Evolutionary conservation across 1,140 invertebrate genomes (phyloP), one percentile per base, ranked within the genome.

Genomic region (Caenorhabditis remanei): DNA sequence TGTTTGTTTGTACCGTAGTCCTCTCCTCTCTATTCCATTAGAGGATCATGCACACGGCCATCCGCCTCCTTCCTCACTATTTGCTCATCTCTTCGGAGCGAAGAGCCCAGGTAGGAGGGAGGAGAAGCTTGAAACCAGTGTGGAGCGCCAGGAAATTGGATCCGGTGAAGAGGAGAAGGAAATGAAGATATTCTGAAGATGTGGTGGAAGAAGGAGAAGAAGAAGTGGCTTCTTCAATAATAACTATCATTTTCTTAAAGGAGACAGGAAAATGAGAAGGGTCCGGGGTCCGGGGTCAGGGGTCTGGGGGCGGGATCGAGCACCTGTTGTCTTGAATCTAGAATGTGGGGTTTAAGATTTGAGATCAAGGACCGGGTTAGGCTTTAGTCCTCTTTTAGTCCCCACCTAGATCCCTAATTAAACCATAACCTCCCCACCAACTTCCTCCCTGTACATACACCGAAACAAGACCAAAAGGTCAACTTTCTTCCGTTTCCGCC

Each of bases 151-250:
- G 71, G 71, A 79, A 79, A 79, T 79, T 79, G 71, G 46, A 79
- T 79, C 71, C 71, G 11, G 9, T 11, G 48, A 24, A 58, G 24
- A 56, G 55, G n/a, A 13, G 53, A 21, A 41, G 83, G 58, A 84
- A 84, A 84, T 58, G 83, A 63, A 84, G 83, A 63, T 84, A 84
- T 84, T 84, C 83, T 84, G 58, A 48, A 84, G 79, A 46, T 19
- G 79, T 32, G 19, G 79, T 4, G 21, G 4, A 46, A 50, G n/a
- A 40, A 46, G 6, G 41, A 40, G 75, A 11, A 53, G 32, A 32
- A 32, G 32, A 82, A 53, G 75, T 53, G 75, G 63, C 32, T 9
- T 82, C 32, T 11, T n/a, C 14, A 24, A 16, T 48, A 55, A 48
- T 79, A 16, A 82, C 32, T 46, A 50, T 79, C 48, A 40, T 88